These are phyloP conservation scores for Liposcelis brunnea DNA, from an alignment of 2,888 invertebrate species.

Conservation along the genomic window DNA sequence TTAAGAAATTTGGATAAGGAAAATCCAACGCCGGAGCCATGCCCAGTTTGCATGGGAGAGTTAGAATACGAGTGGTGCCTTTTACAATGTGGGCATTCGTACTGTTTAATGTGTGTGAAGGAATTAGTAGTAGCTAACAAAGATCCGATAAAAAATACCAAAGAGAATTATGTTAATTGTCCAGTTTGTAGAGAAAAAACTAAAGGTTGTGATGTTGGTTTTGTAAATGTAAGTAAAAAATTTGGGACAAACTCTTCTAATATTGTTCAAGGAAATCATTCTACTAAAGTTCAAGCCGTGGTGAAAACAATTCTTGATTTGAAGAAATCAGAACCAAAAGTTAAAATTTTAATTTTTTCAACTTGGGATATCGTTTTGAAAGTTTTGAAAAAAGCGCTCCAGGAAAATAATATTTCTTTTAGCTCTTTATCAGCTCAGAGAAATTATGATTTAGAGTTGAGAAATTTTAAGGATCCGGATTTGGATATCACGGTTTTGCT, in stretches of 20 bases:
- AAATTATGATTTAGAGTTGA: slow-evolving; percentile 28
- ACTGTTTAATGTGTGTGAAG: slow-evolving; percentile 46
- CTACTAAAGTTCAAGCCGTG: slow-evolving; percentile 50
- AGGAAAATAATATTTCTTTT: slow-evolving; percentile 32
- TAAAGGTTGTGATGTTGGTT: slow-evolving; percentile 31
- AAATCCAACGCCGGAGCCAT: slow-evolving; percentile 38
- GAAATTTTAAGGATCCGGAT: slow-evolving; percentile 34
- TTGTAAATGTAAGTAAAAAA: slow-evolving; percentile 21
- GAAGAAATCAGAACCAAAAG: slow-evolving; percentile 30
- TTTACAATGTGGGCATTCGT: slow-evolving; percentile 53
- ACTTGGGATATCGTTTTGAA: slow-evolving; percentile 31
- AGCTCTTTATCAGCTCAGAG: slow-evolving; percentile 22
- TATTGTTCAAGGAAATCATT: slow-evolving; percentile 28
- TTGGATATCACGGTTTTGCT: slow-evolving; percentile 37
- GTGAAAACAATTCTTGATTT: slow-evolving; percentile 39
- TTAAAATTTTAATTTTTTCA: slow-evolving; percentile 58
- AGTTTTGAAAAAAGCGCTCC: slow-evolving; percentile 33
- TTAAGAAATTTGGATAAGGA: slow-evolving; percentile 40
- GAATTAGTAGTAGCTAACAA: slow-evolving; percentile 23
- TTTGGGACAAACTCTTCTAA: slow-evolving; percentile 3
- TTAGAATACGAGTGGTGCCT: slow-evolving; percentile 49
- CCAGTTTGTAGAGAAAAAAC: slow-evolving; percentile 40
- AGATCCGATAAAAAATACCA: slow-evolving; percentile 20
- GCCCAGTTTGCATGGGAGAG: slow-evolving; percentile 48
- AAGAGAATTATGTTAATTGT: slow-evolving; percentile 23